Conservation (phyloP, 1,140 invertebrate genomes). For the Coboldia fuscipes region DNA sequence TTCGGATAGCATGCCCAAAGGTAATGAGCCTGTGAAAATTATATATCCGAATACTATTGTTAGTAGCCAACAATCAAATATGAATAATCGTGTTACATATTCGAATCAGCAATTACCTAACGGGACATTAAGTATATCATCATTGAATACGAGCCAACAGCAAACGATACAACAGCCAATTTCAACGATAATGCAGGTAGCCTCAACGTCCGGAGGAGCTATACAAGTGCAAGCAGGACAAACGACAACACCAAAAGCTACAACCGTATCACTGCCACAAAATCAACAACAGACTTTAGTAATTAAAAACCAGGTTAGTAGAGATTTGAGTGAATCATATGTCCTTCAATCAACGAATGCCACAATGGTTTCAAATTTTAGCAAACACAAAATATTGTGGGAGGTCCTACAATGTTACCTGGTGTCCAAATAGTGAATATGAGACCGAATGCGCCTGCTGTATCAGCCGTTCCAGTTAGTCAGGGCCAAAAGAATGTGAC, state of each 20-base stretch:
- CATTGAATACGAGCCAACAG: slow-evolving; percentile 11
- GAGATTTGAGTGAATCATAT: background rate
- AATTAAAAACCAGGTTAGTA: slow-evolving; percentile 18
- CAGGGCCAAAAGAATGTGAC: slow-evolving; percentile 49
- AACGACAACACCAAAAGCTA: slow-evolving; percentile 9
- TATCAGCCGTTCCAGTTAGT: too few species aligned
- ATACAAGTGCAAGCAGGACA: background rate
- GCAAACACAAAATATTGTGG: slow-evolving; percentile 15
- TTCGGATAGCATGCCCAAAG: slow-evolving; percentile 14
- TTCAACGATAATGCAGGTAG: slow-evolving; percentile 2
- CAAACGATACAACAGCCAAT: slow-evolving; percentile 13
- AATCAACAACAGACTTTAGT: slow-evolving; percentile 19
- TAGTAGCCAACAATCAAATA: background rate
- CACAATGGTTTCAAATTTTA: slow-evolving; percentile 2
- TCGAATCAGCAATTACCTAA: slow-evolving; percentile 31
- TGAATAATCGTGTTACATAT: slow-evolving; percentile 24
- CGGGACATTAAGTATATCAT: slow-evolving; percentile 27
- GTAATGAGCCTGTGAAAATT: slow-evolving; percentile 25
- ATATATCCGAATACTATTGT: slow-evolving; percentile 14
- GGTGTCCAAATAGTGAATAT: slow-evolving; percentile 76
- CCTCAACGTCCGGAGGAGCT: too few species aligned
- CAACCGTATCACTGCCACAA: slow-evolving; percentile 14
- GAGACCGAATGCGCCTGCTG: slow-evolving; percentile 40
- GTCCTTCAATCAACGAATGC: background rate
- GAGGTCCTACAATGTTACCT: slow-evolving; percentile 31